Evolutionary conservation across 2,113 vertebrate genomes (phyloP).

Genomic region (Danio rerio): DNA sequence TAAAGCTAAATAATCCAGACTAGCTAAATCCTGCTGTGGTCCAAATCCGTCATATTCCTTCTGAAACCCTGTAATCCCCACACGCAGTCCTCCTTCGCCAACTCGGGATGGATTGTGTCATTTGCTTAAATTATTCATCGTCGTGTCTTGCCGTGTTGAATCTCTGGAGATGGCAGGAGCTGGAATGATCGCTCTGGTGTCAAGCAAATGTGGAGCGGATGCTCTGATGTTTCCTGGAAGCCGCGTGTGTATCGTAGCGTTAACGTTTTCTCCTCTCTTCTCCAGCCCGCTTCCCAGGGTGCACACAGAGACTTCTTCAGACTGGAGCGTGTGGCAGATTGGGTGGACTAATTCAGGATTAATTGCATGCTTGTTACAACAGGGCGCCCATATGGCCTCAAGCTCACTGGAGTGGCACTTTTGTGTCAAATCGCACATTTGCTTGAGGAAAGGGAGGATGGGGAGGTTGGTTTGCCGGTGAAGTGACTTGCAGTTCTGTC

Average conservation of each 20-base stretch:
- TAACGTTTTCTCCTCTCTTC: slow-evolving; percentile 22
- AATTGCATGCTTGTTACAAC: slow-evolving; percentile 61
- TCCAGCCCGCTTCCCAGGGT: slow-evolving; percentile 23
- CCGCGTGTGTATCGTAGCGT: slow-evolving; percentile 32
- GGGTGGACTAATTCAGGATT: slow-evolving; percentile 63
- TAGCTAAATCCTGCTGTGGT: background rate
- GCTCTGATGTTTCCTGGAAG: slow-evolving; percentile 58
- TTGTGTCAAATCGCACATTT: slow-evolving; percentile 50
- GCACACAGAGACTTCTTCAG: slow-evolving; percentile 38
- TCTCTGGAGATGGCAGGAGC: slow-evolving; percentile 39
- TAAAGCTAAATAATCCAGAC: slow-evolving; percentile 31
- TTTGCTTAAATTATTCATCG: slow-evolving; percentile 40
- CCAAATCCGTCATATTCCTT: slow-evolving; percentile 3
- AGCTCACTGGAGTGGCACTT: slow-evolving; percentile 54
- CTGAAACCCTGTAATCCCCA: slow-evolving; percentile 23
- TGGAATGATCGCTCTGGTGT: slow-evolving; percentile 46
- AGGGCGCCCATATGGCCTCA: slow-evolving; percentile 60
- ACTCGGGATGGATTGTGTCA: background rate
- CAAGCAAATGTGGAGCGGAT: slow-evolving; percentile 54
- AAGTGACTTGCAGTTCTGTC: slow-evolving; percentile 15
- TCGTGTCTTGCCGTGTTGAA: background rate
- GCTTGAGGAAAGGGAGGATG: slow-evolving; percentile 29
- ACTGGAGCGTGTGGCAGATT: slow-evolving; percentile 55
- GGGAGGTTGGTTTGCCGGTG: slow-evolving; percentile 5
- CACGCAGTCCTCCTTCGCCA: background rate